phyloP scores from a whole-genome alignment of 2,888 invertebrate species.

The Darwinula stevensoni region DNA sequence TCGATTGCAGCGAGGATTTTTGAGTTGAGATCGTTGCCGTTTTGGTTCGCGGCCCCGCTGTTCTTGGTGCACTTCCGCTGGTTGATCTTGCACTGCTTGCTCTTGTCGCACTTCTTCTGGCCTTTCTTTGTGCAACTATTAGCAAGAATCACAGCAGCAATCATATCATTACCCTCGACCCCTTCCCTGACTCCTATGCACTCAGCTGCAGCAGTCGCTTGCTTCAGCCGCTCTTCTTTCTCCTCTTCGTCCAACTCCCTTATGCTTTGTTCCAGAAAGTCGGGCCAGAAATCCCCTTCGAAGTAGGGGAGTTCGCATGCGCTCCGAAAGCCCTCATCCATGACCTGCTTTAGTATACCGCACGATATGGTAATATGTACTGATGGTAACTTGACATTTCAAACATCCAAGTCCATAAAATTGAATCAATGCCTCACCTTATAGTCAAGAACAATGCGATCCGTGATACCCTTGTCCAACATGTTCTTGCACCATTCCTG shows the following conservation, averaged over 20 bases:
- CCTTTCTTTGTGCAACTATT: slow-evolving; percentile 74
- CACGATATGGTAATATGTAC: too few species aligned
- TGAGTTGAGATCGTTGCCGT: slow-evolving; percentile 77
- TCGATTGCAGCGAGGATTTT: slow-evolving; percentile 98
- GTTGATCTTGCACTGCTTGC: slow-evolving; percentile 84
- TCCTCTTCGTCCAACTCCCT: slow-evolving; percentile 95
- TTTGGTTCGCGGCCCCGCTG: slow-evolving; percentile 72
- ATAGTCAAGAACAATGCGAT: slow-evolving; percentile 91
- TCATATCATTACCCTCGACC: slow-evolving; percentile 13
- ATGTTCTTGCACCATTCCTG: slow-evolving; percentile 99
- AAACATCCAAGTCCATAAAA: too few species aligned
- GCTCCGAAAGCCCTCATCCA: slow-evolving; percentile 81
- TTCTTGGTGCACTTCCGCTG: slow-evolving; percentile 90
- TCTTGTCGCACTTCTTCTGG: slow-evolving; percentile 88
- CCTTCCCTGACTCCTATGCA: slow-evolving; percentile 16
- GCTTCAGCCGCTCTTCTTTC: slow-evolving; percentile 61
- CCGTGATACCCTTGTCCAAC: slow-evolving; percentile 95
- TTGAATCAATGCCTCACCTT: too few species aligned
- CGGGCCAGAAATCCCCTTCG: slow-evolving; percentile 99
- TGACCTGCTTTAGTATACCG: slow-evolving; percentile 85
- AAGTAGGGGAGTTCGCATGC: slow-evolving; percentile 91
- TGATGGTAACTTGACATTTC: not conserved
- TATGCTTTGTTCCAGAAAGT: slow-evolving; percentile 94
- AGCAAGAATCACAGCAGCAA: slow-evolving; percentile 22
- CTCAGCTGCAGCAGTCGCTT: slow-evolving; percentile 46